Conservation (phyloP, 1,140 invertebrate genomes). For the Drosophila mojavensis region DNA sequence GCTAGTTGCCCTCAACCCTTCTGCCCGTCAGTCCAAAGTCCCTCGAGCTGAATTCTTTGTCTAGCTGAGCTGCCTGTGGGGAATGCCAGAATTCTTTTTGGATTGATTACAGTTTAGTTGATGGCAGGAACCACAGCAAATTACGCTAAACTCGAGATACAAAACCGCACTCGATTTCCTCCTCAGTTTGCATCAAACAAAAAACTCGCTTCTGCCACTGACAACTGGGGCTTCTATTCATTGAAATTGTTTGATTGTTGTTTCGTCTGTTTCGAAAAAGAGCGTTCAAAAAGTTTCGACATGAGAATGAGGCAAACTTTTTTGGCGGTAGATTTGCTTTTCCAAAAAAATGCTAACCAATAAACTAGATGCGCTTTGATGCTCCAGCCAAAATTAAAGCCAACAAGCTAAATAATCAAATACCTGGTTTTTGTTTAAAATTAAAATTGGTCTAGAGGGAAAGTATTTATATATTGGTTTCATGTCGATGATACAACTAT, state of each 20-base stretch:
- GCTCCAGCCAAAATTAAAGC: neutral
- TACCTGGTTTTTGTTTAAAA: no score
- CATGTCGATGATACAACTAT: no score
- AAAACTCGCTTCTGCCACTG: conserved; percentile 31
- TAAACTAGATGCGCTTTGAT: neutral
- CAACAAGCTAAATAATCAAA: neutral
- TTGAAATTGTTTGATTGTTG: conserved; percentile 44
- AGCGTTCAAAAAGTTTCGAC: conserved; percentile 9
- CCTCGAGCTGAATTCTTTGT: conserved; percentile 47
- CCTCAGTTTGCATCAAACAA: conserved; percentile 12
- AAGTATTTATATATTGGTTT: no score
- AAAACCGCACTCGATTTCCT: conserved; percentile 67
- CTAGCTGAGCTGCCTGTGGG: conserved; percentile 26
- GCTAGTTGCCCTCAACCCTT: conserved; percentile 41
- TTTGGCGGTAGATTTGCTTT: neutral
- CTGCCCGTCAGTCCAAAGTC: conserved; percentile 8
- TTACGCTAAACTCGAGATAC: conserved; percentile 48
- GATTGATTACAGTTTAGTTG: conserved; percentile 25
- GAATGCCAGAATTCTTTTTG: conserved; percentile 12
- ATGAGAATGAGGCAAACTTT: neutral
- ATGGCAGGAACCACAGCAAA: conserved; percentile 59
- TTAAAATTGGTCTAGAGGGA: no score
- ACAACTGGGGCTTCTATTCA: conserved; percentile 55
- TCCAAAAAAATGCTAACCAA: neutral
- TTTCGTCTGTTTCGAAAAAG: neutral